A percentile compares a stretch with the other conserved stretches of the same genome.
Evolutionary conservation across 2,797 vertebrate species (phyloP).

Genomic region (Prionace glauca): DNA sequence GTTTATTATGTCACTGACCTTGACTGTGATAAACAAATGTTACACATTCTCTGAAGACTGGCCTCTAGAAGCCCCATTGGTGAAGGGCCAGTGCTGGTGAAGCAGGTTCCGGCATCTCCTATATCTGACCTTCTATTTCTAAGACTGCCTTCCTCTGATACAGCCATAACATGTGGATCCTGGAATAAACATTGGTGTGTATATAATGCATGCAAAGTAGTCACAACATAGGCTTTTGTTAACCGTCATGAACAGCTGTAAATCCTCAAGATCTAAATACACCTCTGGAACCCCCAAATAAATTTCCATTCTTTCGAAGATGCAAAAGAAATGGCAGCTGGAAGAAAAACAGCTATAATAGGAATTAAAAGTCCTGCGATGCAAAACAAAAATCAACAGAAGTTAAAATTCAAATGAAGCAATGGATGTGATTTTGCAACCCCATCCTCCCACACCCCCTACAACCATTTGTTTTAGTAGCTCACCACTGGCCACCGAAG

Average conservation of each 20-base stretch:
- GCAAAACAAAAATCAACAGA: neutral
- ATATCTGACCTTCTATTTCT: neutral
- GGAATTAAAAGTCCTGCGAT: neutral
- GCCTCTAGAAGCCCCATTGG: neutral
- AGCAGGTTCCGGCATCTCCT: neutral
- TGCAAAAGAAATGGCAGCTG: neutral
- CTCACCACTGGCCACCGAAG: no score
- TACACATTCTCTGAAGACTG: neutral
- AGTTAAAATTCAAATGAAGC: neutral
- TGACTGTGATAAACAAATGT: neutral
- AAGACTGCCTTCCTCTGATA: neutral
- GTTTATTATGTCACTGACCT: neutral
- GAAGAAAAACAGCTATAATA: neutral
- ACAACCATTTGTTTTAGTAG: no score
- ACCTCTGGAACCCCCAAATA: neutral
- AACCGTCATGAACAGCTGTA: neutral
- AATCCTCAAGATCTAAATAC: neutral
- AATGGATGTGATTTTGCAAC: neutral
- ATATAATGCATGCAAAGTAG: neutral
- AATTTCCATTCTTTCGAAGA: neutral
- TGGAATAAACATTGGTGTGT: neutral
- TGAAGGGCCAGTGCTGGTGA: neutral
- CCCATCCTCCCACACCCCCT: no score
- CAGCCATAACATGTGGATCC: neutral
- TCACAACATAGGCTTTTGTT: neutral